These are phyloP conservation scores for Enteromius afrohamiltoni DNA, from an alignment of 2,797 vertebrate species.

Conservation along the genomic window DNA sequence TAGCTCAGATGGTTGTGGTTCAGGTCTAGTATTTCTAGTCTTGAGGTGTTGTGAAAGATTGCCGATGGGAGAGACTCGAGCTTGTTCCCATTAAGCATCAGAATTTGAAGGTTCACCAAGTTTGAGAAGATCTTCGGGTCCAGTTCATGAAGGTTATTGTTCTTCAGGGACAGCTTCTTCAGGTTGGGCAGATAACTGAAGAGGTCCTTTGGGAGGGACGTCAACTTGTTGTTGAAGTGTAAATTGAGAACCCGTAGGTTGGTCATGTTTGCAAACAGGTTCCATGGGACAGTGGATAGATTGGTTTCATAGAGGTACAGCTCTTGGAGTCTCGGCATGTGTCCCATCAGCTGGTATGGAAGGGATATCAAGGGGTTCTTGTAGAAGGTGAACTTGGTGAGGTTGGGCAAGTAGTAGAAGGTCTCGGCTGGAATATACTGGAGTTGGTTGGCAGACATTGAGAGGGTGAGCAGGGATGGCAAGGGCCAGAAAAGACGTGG, in stretches of 20 bases:
- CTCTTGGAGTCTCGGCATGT: constrained; percentile 78
- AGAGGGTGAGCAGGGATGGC: constrained; percentile 74
- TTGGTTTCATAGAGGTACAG: constrained; percentile 83
- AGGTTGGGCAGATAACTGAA: constrained; percentile 81
- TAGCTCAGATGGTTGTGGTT: constrained; percentile 64
- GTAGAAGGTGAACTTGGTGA: constrained; percentile 80
- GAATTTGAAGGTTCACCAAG: constrained; percentile 69
- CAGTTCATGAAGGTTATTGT: constrained; percentile 75
- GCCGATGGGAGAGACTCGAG: constrained; percentile 73
- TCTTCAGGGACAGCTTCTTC: constrained; percentile 76
- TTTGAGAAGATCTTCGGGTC: constrained; percentile 77
- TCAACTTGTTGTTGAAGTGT: constrained; percentile 77
- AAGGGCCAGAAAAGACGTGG: constrained; percentile 80
- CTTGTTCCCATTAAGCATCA: constrained; percentile 76
- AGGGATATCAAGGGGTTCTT: constrained; percentile 83
- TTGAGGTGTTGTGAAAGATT: constrained; percentile 74
- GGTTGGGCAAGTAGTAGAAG: constrained; percentile 79
- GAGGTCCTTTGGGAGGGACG: constrained; percentile 75
- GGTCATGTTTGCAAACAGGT: constrained; percentile 87
- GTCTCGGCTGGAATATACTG: constrained; percentile 75
- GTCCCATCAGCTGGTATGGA: constrained; percentile 83
- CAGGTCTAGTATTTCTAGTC: constrained; percentile 71
- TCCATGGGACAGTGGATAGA: constrained; percentile 82
- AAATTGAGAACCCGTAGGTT: constrained; percentile 77
- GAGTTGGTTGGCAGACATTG: constrained; percentile 81